Evolutionary conservation across 2,113 vertebrate genomes (phyloP), one percentile per base, ranked within the genome.

Genomic region (Struthidea cinerea): DNA sequence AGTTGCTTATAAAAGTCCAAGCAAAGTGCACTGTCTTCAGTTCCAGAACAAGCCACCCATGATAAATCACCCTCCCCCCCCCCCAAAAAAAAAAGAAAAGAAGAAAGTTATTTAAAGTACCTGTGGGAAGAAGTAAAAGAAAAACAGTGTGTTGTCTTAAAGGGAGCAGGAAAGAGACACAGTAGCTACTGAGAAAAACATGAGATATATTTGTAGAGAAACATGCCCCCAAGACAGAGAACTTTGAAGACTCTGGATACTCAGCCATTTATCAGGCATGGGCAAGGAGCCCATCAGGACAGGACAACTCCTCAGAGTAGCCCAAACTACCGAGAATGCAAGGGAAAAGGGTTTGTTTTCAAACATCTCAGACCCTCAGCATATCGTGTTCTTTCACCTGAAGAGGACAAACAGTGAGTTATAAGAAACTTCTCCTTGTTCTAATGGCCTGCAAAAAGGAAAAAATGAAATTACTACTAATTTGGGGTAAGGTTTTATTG

Each of bases 21-120:
- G 69, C 8, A 50, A 93, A 55, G 53, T 20, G 12, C 37, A 33
- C 22, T 76, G 61, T 46, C 37, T 21, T 53, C 67, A 41, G 67
- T 22, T 79, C 16, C 68, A 86, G 53, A 88, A 79, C 16, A 85
- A 76, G 60, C 35, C 11, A 85, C 5, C 11, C 35, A 47, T 19
- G 42, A 75, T 7, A 79, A 68, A 64, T 21, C 19, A 81, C 6
- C 3, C 5, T 9, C 16, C 4, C 11, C 4, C 6, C 3, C 5
- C 7, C 21, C 11, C 2, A 3, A 8, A 15, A 46, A 46, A 46
- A 21, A 28, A 9, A 41, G 4, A 8, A 42, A 7, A 53, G 1
- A 63, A 65, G 22, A 64, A 44, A 61, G 7, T 57, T 47, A 55
- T 47, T 67, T 35, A 28, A 86, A 57, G 11, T 37, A 70, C 6